These are phyloP conservation scores for Platypus cylindrus DNA, from an alignment of 2,888 invertebrate species.

Conservation along the genomic window DNA sequence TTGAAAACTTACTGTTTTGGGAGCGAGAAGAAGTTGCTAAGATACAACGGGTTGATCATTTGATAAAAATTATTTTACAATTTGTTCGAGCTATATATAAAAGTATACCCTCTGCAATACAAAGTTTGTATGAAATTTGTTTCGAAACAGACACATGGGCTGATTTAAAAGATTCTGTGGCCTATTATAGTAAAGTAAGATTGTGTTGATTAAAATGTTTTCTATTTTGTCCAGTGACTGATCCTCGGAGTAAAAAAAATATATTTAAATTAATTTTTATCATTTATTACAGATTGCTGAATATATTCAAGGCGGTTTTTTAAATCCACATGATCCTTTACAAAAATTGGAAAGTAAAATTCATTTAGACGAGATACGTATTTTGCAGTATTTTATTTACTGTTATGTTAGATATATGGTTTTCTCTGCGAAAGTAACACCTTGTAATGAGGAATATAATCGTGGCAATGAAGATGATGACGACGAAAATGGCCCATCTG, in stretches of 20 bases:
- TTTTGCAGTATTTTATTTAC: constrained; percentile 28
- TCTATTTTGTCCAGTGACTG: too few relatives aligned
- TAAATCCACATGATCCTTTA: constrained; percentile 20
- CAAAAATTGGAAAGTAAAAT: constrained; percentile 3
- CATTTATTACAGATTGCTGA: constrained; percentile 17
- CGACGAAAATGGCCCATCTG: constrained; percentile 2
- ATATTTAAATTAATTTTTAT: neutral
- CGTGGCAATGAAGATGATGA: constrained; percentile 13
- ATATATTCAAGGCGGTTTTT: constrained; percentile 24
- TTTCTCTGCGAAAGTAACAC: constrained; percentile 20
- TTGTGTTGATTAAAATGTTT: too few relatives aligned
- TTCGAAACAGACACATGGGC: constrained; percentile 16
- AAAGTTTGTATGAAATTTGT: constrained; percentile 21
- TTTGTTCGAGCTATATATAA: constrained; percentile 23
- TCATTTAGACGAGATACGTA: constrained; percentile 17
- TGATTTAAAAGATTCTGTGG: neutral
- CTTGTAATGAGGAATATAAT: constrained; percentile 15
- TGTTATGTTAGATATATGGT: constrained; percentile 23
- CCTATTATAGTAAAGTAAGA: constrained; percentile 17
- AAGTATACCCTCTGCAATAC: constrained; percentile 20
- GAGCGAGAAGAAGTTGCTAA: constrained; percentile 2
- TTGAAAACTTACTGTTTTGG: too few relatives aligned
- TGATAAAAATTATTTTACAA: constrained; percentile 21
- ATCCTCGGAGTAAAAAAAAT: too few relatives aligned
- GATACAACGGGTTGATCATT: constrained; percentile 13